phyloP scores from a whole-genome alignment of 2,113 vertebrate genomes.

The Copsychus sechellarum region DNA sequence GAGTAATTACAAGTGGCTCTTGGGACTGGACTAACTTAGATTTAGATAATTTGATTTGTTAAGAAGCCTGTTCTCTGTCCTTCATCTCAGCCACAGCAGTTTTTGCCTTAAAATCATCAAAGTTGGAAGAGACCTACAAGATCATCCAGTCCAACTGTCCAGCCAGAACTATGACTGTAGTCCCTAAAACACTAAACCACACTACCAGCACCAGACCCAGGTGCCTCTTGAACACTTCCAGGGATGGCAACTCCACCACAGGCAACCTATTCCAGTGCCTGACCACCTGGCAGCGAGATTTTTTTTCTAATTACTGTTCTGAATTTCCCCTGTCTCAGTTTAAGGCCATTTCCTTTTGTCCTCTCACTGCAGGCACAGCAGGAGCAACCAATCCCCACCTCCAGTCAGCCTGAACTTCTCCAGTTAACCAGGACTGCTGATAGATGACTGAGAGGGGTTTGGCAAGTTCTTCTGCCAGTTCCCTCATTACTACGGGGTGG shows the following conservation, averaged over 20 bases:
- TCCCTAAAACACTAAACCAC: not conserved
- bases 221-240: not conserved
- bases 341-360: not conserved
- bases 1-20: not conserved
- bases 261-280: not conserved
- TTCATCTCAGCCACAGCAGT: slow-evolving; percentile 1
- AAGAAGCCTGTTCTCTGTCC: not conserved
- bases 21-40: not conserved
- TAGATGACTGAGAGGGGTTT: not conserved
- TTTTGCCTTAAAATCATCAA: not conserved
- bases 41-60: slow-evolving; percentile 24
- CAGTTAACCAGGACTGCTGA: not conserved
- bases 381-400: not conserved
- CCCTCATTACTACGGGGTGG: not conserved
- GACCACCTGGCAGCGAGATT: rapidly evolving
- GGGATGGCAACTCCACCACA: not conserved
- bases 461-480: not conserved
- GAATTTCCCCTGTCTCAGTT: not conserved
- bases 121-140: not conserved
- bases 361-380: not conserved
- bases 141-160: not conserved
- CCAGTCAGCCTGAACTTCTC: not conserved
- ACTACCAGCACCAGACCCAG: not conserved
- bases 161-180: not conserved
- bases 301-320: not conserved